Evolutionary conservation across 1,140 invertebrate species (phyloP), one percentile per base, ranked within the genome.

Genomic region (Atta texana): DNA sequence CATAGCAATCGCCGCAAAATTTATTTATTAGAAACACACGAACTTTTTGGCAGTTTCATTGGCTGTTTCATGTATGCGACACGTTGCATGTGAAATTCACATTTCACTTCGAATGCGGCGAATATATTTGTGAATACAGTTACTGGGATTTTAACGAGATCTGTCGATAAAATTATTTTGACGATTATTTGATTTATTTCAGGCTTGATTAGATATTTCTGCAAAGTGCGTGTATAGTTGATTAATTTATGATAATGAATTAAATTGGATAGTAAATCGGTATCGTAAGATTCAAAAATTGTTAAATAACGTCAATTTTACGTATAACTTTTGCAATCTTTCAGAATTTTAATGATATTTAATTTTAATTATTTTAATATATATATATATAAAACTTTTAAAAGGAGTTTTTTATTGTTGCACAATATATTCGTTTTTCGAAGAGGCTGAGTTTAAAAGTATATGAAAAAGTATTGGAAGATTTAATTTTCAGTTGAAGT

Each of bases 31-130:
- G 31, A 72, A 59, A 82, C 24, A 57, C 51, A 34, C 53, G 18
- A 82, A 72, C 53, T 82, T 72, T 82, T 72, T 72, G 78, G 21
- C 39, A 61, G 7, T 82, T 72, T 72, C 53, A 72, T 82, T 72
- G 68, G 61, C 78, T 61, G 24, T 24, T 24, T 24, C 49, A 39
- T 82, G 34, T 74, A 55, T 82, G 34, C 68, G 34, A 72, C 78
- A 21, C 39, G 66, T 59, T 82, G 66, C 21, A 57, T 57, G 51
- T 44, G 68, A 82, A 82, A 82, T n/a, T 68, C 10, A 34, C 21
- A 31, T 82, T 72, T 59, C 53, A 69, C 53, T 81, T 71, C 55
- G 66, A 81, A 72, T 59, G 39, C 34, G 12, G 18, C 7, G 68
- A 74, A 12, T 10, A 51, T 44, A 49, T 57, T 44, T 71, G 44